A percentile compares a stretch with the other conserved stretches of the same genome.
phyloP scores from a whole-genome alignment of 1,140 invertebrate genomes.

The Trichoplusia ni region DNA sequence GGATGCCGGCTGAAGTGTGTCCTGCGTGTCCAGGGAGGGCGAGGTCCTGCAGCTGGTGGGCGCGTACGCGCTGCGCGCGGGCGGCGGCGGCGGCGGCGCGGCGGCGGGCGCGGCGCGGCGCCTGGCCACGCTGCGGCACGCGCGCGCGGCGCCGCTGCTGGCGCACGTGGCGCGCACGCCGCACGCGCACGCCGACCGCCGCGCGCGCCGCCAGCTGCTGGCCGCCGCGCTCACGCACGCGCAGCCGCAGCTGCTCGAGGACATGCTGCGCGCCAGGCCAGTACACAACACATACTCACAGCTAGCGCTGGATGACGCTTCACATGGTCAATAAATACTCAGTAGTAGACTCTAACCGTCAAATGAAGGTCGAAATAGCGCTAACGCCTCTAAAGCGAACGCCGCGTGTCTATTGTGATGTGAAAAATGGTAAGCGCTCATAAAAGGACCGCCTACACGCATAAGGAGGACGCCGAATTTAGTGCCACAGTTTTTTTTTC shows the following conservation, averaged over 20 bases:
- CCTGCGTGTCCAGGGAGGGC: conserved; percentile 49
- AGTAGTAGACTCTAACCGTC: too few relatives aligned
- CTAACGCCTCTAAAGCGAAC: too few relatives aligned
- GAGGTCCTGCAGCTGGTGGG: conserved; percentile 52
- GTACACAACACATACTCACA: not conserved
- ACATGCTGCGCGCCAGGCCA: conserved; percentile 51
- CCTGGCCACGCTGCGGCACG: conserved; percentile 49
- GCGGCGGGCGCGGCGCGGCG: conserved; percentile 45
- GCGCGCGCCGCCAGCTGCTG: conserved; percentile 37
- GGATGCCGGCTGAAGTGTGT: too few relatives aligned
- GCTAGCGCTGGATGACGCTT: not conserved
- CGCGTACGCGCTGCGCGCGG: conserved; percentile 39
- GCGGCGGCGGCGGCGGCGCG: conserved; percentile 34
- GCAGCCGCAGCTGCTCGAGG: conserved; percentile 33
- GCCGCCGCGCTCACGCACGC: conserved; percentile 49
- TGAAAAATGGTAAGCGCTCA: too few relatives aligned
- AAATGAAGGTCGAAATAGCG: too few relatives aligned
- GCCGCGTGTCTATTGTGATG: too few relatives aligned
- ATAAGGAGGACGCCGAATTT: too few relatives aligned
- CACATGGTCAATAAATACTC: too few relatives aligned
- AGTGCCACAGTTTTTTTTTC: too few relatives aligned
- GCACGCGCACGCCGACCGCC: conserved; percentile 45
- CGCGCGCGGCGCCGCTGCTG: conserved; percentile 48
- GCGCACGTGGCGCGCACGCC: conserved; percentile 39
- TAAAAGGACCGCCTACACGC: too few relatives aligned